Evolutionary conservation across 2,888 invertebrate species (phyloP).

Genomic region (Lepidonotus clava): DNA sequence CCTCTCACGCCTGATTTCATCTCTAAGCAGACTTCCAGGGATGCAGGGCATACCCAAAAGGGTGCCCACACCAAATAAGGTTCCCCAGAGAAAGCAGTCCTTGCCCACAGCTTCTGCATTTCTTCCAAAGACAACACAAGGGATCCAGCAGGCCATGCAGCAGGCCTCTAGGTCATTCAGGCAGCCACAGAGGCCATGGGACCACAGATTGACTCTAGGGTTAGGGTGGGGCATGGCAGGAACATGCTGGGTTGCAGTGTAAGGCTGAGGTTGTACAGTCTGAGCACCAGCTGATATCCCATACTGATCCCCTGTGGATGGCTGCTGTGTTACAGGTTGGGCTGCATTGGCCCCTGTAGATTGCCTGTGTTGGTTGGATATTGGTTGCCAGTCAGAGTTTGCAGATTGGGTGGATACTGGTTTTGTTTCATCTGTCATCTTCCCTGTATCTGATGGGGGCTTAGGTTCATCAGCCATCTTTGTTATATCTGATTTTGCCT

Average conservation of each 20-base stretch:
- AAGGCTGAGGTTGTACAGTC: no score
- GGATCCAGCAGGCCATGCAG: not conserved
- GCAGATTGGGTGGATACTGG: no score
- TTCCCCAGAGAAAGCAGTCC: not conserved
- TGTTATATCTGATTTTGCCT: no score
- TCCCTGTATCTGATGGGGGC: no score
- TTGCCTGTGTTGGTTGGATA: no score
- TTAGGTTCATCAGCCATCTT: no score
- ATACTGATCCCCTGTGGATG: no score
- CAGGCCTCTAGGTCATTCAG: not conserved
- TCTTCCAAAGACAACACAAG: not conserved
- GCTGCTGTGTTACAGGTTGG: no score
- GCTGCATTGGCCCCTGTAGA: no score
- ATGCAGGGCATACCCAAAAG: not conserved
- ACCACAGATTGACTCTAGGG: conserved; percentile 18
- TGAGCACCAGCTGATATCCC: no score
- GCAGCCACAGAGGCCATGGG: conserved; percentile 14
- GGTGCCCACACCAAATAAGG: not conserved
- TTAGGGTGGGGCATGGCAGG: not conserved
- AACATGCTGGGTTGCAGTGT: not conserved
- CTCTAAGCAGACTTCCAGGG: not conserved
- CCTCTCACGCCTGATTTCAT: not conserved
- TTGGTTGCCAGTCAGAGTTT: no score
- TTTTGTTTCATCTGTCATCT: no score
- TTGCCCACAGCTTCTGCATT: not conserved